Base-by-base conservation (phyloP, 2,113 vertebrate genomes). In the Himantopus leucocephalus region DNA sequence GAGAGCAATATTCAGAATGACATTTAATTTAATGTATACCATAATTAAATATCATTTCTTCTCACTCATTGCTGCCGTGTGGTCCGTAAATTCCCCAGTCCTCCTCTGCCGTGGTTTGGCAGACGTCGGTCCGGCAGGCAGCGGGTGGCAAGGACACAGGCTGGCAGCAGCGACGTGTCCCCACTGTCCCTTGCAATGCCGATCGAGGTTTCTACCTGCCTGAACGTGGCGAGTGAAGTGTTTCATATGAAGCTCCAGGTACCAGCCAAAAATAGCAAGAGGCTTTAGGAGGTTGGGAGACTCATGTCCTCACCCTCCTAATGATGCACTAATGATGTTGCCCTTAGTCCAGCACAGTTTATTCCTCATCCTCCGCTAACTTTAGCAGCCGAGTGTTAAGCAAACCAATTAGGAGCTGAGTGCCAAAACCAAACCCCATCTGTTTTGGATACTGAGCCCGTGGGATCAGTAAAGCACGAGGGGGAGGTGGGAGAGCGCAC, bases 1-100 rank as follows among this genome's bases (percentile, higher is more conserved):
- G 86, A 92, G 45, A 58, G 37, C 23, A 45, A 79, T 92, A 79
- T 53, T 76, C 81, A 37, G 92, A 94, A 90, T 94, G 70, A 79
- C 86, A 47, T 89, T 85, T 95, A 95, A 96, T 97, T 97, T 97
- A 95, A 97, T 97, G 97, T 97, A 97, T 41, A 96, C 92, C 91
- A 55, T 96, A 96, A 97, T 97, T 97, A 97, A 97, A 97, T 16
- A 63, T 74, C 62, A 15, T 90, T 95, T 95, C 70, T 92, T 91
- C 62, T 30, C 47, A 84, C 32, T 62, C 29, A 9, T 29, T 70
- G 86, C 62, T 85, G 73, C 72, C 2, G 19, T 2, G 84, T 95
- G 80, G 30, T 97, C 74, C 92, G 66, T 39, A 39, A 39, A 39
- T 39, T 39, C 39, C 39, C 39, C 39, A 39, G 39, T 39, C 55